A percentile compares a stretch with the other conserved stretches of the same genome.
phyloP scores from a whole-genome alignment of 2,888 invertebrate genomes.

The Epinotia brunnichana region DNA sequence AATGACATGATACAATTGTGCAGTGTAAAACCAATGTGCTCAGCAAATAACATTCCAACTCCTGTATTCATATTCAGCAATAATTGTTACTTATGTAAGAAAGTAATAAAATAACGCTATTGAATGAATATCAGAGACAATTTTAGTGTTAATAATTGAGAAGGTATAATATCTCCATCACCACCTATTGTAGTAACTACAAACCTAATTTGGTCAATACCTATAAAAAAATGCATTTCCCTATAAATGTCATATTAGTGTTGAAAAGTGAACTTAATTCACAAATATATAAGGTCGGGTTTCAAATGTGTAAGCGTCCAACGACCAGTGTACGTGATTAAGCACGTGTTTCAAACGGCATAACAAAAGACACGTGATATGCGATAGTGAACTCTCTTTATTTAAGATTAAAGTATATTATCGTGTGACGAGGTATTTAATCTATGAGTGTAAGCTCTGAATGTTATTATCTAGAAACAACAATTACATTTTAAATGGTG shows the following conservation, averaged over 20 bases:
- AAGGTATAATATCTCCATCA: slow-evolving; percentile 13
- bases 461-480: slow-evolving; percentile 7
- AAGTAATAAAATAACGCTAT: not conserved
- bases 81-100: not conserved
- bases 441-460: not conserved
- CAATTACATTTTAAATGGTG: not conserved
- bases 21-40: slow-evolving; percentile 24
- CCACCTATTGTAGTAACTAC: slow-evolving; percentile 2
- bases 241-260: not conserved
- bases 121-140: not conserved
- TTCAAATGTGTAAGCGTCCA: not conserved
- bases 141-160: slow-evolving; percentile 2
- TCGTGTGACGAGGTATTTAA: slow-evolving; percentile 13
- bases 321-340: not conserved
- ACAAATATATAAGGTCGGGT: not conserved
- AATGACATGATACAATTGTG: not conserved
- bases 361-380: slow-evolving; percentile 6
- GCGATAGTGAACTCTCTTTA: slow-evolving; percentile 18
- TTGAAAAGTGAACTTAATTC: slow-evolving; percentile 3
- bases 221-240: not conserved
- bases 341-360: slow-evolving; percentile 17
- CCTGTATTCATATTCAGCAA: not conserved
- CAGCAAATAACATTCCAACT: slow-evolving; percentile 17
- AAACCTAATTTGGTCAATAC: not conserved
- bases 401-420: slow-evolving; percentile 23